phyloP scores from a whole-genome alignment of 2,797 vertebrate species.

The Enteromius paludinosus region DNA sequence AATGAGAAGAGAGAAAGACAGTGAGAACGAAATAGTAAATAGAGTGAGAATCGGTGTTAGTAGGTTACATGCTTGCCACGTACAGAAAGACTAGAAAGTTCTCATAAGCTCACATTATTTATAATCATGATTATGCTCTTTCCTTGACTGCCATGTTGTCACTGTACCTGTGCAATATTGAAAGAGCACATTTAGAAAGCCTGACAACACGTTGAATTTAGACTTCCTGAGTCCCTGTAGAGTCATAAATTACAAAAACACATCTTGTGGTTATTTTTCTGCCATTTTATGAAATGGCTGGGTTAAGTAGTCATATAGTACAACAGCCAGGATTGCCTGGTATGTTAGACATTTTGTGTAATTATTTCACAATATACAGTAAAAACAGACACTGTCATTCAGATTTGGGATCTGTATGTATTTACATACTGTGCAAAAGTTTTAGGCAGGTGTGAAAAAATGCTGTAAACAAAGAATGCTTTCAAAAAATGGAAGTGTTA shows the following conservation, averaged over 20 bases:
- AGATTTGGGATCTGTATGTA: background rate
- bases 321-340: background rate
- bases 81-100: constrained; percentile 35
- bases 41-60: constrained; percentile 46
- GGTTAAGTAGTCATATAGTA: background rate
- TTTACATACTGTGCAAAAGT: no score
- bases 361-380: background rate
- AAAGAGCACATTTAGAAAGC: background rate
- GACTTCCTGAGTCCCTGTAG: background rate
- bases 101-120: background rate
- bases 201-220: background rate
- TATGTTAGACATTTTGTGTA: background rate
- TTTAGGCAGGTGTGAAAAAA: no score
- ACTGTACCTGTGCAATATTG: background rate
- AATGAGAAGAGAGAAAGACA: constrained; percentile 65
- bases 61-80: constrained; percentile 46
- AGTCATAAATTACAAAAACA: background rate
- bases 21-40: constrained; percentile 27
- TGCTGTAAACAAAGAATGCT: no score
- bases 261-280: background rate
- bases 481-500: no score
- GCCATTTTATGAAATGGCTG: background rate
- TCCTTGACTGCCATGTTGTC: background rate
- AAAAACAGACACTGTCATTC: background rate
- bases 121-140: background rate